Percentiles rank a stretch among this genome's conserved stretches.
These are phyloP conservation scores for Dynastes hyllus DNA, from an alignment of 2,888 invertebrate species.

Conservation along the genomic window DNA sequence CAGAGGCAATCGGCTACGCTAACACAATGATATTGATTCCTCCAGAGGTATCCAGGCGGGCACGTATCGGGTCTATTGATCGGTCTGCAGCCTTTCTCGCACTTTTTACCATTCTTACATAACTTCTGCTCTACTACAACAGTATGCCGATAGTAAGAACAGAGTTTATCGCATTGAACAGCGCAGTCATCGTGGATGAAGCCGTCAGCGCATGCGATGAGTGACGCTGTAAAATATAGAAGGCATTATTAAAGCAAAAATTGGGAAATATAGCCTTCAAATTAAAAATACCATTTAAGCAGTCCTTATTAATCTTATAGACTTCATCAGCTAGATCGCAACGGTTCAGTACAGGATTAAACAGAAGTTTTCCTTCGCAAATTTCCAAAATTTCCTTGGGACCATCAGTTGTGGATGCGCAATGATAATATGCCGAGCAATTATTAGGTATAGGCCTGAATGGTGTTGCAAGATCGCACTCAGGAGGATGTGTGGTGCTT, in stretches of 20 bases:
- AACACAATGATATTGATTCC: conserved; percentile 84
- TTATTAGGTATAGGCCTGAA: conserved; percentile 7
- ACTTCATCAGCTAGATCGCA: background rate
- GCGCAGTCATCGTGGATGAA: conserved; percentile 81
- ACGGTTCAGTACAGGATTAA: background rate
- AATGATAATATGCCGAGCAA: conserved; percentile 25
- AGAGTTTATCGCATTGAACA: conserved; percentile 81
- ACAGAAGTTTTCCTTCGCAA: background rate
- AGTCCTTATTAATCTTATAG: background rate
- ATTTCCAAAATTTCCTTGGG: background rate
- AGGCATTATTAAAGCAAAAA: background rate
- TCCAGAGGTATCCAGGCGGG: conserved; percentile 77
- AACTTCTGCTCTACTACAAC: conserved; percentile 67
- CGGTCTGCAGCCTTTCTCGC: conserved; percentile 66
- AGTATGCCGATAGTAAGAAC: conserved; percentile 76
- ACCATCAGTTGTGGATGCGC: conserved; percentile 7
- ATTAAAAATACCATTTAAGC: background rate
- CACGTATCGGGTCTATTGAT: conserved; percentile 71
- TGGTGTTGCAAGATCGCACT: conserved; percentile 12
- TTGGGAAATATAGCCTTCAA: background rate
- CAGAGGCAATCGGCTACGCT: conserved; percentile 84
- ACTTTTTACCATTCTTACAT: conserved; percentile 71
- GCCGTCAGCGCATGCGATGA: conserved; percentile 68
- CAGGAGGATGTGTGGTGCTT: background rate
- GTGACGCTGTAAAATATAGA: background rate